phyloP scores from a whole-genome alignment of 2,888 invertebrate species.

The Cataglyphis livida region DNA sequence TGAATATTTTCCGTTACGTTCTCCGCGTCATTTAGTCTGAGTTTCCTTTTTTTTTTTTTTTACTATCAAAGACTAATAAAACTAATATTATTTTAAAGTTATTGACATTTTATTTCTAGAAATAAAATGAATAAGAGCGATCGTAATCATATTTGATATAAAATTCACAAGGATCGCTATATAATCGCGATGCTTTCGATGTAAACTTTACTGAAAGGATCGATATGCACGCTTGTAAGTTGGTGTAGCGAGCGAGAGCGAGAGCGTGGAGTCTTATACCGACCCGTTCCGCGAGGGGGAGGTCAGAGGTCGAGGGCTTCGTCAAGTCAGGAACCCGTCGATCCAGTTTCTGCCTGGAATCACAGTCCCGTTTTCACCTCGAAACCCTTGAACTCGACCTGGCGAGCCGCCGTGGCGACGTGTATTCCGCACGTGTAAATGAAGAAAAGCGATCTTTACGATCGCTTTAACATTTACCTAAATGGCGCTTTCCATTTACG shows the following conservation, averaged over 20 bases:
- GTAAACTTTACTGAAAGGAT: slow-evolving; percentile 63
- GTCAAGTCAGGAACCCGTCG: slow-evolving; percentile 80
- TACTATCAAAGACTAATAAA: not conserved
- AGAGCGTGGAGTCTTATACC: slow-evolving; percentile 62
- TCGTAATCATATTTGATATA: not conserved
- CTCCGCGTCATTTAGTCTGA: not conserved
- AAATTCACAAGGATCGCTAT: slow-evolving; percentile 49
- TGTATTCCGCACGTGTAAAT: slow-evolving; percentile 68
- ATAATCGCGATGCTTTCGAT: slow-evolving; percentile 54
- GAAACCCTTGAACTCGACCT: slow-evolving; percentile 77
- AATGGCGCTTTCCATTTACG: slow-evolving; percentile 33
- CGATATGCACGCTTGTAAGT: slow-evolving; percentile 64
- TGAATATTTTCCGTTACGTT: not conserved
- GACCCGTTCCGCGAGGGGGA: slow-evolving; percentile 68
- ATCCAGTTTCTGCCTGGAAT: slow-evolving; percentile 78
- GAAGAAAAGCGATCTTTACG: slow-evolving; percentile 59
- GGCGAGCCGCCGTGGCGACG: slow-evolving; percentile 58
- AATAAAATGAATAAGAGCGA: not conserved
- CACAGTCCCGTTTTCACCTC: slow-evolving; percentile 77
- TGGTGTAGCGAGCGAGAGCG: slow-evolving; percentile 59
- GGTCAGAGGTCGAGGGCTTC: slow-evolving; percentile 79
- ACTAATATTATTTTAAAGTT: not conserved
- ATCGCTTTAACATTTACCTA: slow-evolving; percentile 60
- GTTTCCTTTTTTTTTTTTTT: not conserved
- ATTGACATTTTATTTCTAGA: not conserved